Evolutionary conservation across 1,140 invertebrate genomes (phyloP), one percentile per base, ranked within the genome.

Genomic region (Aphaenogaster rudis): DNA sequence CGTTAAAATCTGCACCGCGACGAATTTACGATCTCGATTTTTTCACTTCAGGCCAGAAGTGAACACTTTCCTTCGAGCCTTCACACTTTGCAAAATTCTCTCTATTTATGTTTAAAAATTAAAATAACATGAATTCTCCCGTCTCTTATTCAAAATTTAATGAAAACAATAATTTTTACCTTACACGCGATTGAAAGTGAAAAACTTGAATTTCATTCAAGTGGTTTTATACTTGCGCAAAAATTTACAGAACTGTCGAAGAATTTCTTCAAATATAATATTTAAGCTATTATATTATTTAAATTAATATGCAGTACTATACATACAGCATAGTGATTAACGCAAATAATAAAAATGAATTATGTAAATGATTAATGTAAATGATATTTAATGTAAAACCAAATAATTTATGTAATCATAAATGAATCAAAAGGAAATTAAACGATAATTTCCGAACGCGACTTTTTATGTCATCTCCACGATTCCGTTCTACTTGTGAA

Each of bases 391-490:
- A 78, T 61, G 8, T 17, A 50, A 66, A 28, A 6, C 11, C 33
- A 57, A 66, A 39, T 61, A 50, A 79, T 36, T 50, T 17, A 39
- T 33, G 6, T 7, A 66, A n/a, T 28, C 33, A n/a, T 3, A 63
- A 78, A 42, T 33, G 21, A 33, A 61, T 77, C 21, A 33, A 13
- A 9, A 21, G n/a, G 1, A 80, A 81, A n/a, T 54, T 80, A 67
- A 69, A 69, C 48, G n/a, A 66, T 59, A 33, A 78, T 80, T 80
- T 80, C n/a, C n/a, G 33, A 80, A 80, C n/a, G 59, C n/a, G 8
- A 13, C 78, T 67, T 80, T 69, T 81, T 54, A 71, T 6, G 2
- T 69, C 64, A 28, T 28, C 7, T 28, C 64, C 11, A 42, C 48
- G 50, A 5, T 3, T 39, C 21, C 15, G 39, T 5, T 33, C 6